Percentiles rank a stretch among this genome's conserved stretches.
phyloP scores from a whole-genome alignment of 2,888 invertebrate genomes.

The Eudemis profundana region DNA sequence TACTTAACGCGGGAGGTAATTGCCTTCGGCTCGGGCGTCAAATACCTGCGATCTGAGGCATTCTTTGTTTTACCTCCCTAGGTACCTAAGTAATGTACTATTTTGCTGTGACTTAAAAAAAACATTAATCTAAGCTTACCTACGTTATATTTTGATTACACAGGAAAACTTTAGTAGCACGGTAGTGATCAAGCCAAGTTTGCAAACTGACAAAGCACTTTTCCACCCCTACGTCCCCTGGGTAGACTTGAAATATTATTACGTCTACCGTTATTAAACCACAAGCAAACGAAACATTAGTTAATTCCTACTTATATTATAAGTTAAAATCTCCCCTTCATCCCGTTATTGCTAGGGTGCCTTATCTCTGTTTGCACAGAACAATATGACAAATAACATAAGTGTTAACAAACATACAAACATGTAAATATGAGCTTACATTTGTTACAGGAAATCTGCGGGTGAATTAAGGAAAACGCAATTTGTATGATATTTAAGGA shows the following conservation, averaged over 20 bases:
- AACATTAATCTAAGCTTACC: too few species aligned
- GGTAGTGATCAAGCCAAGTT: not conserved
- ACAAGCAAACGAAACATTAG: conserved; percentile 21
- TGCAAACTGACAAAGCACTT: not conserved
- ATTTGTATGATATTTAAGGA: conserved; percentile 33
- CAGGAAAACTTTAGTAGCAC: not conserved
- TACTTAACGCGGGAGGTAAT: too few species aligned
- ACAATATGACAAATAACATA: conserved; percentile 42
- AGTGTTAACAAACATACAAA: conserved; percentile 38
- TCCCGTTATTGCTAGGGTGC: conserved; percentile 29
- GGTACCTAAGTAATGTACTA: too few species aligned
- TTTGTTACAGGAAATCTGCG: conserved; percentile 39
- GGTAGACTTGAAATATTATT: conserved; percentile 11
- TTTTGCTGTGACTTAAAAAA: too few species aligned
- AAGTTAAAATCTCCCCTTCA: conserved; percentile 17
- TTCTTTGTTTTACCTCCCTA: too few species aligned
- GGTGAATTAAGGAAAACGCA: conserved; percentile 36
- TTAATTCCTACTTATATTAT: conserved; percentile 27
- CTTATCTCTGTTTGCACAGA: conserved; percentile 39
- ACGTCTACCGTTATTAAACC: conserved; percentile 15
- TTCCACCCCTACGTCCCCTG: not conserved
- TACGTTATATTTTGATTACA: too few species aligned
- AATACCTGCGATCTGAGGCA: too few species aligned
- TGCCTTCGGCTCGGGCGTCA: too few species aligned
- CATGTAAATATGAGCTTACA: conserved; percentile 40